These are phyloP conservation scores for Zeuzera pyrina DNA, from an alignment of 2,888 invertebrate genomes.

Conservation along the genomic window DNA sequence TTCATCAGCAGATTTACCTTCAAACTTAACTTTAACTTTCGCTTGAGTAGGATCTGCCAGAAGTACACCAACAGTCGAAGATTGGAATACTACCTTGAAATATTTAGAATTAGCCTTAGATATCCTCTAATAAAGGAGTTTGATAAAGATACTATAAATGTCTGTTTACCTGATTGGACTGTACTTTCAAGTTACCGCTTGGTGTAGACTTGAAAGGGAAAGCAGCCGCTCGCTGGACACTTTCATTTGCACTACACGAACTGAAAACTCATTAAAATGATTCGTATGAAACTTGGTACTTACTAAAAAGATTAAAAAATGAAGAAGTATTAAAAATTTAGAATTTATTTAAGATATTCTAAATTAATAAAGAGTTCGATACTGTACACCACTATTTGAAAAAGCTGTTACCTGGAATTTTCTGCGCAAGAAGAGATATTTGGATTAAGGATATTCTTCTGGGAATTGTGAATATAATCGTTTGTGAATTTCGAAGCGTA, in stretches of 20 bases:
- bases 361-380: too few relatives aligned
- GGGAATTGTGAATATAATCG: slow-evolving; percentile 29
- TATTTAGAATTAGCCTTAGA: not conserved
- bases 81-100: slow-evolving; percentile 77
- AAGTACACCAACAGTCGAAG: slow-evolving; percentile 78
- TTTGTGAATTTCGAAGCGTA: slow-evolving; percentile 38
- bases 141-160: not conserved
- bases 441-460: slow-evolving; percentile 10
- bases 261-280: slow-evolving; percentile 23
- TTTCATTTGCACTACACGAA: slow-evolving; percentile 37
- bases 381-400: too few relatives aligned
- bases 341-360: too few relatives aligned
- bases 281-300: not conserved
- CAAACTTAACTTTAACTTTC: slow-evolving; percentile 74
- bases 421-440: slow-evolving; percentile 42
- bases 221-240: slow-evolving; percentile 35
- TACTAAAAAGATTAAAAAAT: not conserved
- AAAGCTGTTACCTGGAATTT: slow-evolving; percentile 53
- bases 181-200: slow-evolving; percentile 79
- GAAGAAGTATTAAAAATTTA: too few relatives aligned
- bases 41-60: slow-evolving; percentile 78
- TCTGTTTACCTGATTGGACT: slow-evolving; percentile 75
- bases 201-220: slow-evolving; percentile 79
- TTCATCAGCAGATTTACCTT: slow-evolving; percentile 45
- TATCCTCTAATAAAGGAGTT: not conserved